Conservation (phyloP, 1,140 invertebrate genomes). For the Pseudomyrmex flavicornis region DNA sequence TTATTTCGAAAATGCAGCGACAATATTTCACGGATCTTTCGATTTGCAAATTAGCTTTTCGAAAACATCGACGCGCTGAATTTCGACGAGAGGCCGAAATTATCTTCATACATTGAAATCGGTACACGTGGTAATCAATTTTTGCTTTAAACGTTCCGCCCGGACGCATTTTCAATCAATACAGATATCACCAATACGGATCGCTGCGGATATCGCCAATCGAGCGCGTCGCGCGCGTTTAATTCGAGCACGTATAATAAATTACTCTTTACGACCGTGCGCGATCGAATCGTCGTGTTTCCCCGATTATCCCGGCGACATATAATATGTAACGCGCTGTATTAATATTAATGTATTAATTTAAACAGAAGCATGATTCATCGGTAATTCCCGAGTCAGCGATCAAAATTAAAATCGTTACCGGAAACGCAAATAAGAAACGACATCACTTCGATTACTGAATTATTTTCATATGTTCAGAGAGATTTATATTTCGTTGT, state of each 20-base stretch:
- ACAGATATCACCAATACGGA: slow-evolving; percentile 45
- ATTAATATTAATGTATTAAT: slow-evolving; percentile 53
- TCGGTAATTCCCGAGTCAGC: slow-evolving; percentile 9
- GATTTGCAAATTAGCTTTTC: slow-evolving; percentile 23
- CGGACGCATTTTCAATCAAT: slow-evolving; percentile 41
- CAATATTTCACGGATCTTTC: slow-evolving; percentile 4
- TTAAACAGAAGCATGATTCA: slow-evolving; percentile 31
- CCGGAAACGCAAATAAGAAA: background rate
- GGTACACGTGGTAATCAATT: slow-evolving; percentile 41
- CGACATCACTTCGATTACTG: background rate
- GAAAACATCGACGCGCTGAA: slow-evolving; percentile 10
- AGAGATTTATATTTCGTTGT: no score
- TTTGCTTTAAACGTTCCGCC: slow-evolving; percentile 26
- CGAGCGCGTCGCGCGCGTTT: slow-evolving; percentile 15
- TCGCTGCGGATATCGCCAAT: slow-evolving; percentile 20
- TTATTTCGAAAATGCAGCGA: background rate
- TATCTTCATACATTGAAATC: slow-evolving; percentile 54
- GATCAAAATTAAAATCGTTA: slow-evolving; percentile 32
- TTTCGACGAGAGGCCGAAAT: slow-evolving; percentile 27
- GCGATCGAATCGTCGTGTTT: background rate
- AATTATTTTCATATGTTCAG: no score
- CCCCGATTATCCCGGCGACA: slow-evolving; percentile 23
- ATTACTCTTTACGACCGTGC: slow-evolving; percentile 35
- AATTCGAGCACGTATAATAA: slow-evolving; percentile 44
- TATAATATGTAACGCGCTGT: slow-evolving; percentile 34